Evolutionary conservation across 2,113 vertebrate species (phyloP).

Genomic region (Apeltes quadracus): DNA sequence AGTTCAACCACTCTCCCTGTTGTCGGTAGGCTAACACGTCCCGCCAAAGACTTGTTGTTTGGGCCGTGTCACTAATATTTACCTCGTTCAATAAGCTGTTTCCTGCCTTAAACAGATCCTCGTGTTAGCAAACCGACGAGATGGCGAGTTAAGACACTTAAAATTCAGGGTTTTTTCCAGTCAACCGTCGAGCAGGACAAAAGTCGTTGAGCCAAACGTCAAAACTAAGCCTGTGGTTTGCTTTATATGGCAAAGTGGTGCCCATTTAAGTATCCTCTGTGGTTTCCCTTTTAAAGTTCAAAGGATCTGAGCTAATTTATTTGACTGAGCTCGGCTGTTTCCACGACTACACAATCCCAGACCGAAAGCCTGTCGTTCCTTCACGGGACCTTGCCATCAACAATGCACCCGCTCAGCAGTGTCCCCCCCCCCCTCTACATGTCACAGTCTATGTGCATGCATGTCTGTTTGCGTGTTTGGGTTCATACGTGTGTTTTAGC

Average conservation of each 20-base stretch:
- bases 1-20: background rate
- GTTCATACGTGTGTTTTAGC: slow-evolving; percentile 21
- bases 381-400: slow-evolving; percentile 68
- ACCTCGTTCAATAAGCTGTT: slow-evolving; percentile 23
- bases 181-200: slow-evolving; percentile 22
- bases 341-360: slow-evolving; percentile 74
- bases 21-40: slow-evolving; percentile 1
- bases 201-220: slow-evolving; percentile 53
- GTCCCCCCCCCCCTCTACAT: slow-evolving; percentile 49
- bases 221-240: slow-evolving; percentile 62
- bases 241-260: slow-evolving; percentile 64
- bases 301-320: slow-evolving; percentile 60
- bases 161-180: slow-evolving; percentile 45
- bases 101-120: slow-evolving; percentile 39
- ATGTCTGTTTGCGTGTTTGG: slow-evolving; percentile 34
- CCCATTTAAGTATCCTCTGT: slow-evolving; percentile 66
- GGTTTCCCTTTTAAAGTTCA: slow-evolving; percentile 68
- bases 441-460: slow-evolving; percentile 32
- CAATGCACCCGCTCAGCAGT: slow-evolving; percentile 69
- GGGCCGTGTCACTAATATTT: slow-evolving; percentile 3
- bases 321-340: slow-evolving; percentile 57
- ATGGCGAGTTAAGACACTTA: slow-evolving; percentile 21
- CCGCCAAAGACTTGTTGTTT: background rate
- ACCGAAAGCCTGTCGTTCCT: slow-evolving; percentile 67
- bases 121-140: slow-evolving; percentile 25